Evolutionary conservation across 1,140 invertebrate species (phyloP).

Genomic region (Drosophila littoralis): DNA sequence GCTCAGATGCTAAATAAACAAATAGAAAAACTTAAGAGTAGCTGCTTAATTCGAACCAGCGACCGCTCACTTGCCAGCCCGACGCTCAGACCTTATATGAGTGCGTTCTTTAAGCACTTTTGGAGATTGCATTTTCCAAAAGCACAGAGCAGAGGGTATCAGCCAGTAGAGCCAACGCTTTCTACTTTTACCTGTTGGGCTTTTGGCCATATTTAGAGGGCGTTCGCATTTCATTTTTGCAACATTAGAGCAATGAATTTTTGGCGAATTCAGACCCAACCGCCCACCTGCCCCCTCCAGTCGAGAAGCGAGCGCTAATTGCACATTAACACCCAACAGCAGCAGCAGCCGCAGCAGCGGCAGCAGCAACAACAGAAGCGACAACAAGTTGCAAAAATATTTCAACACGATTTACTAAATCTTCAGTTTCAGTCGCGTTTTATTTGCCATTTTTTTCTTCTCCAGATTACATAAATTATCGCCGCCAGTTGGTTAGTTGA

Average conservation of each 20-base stretch:
- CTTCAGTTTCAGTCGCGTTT: conserved; percentile 34
- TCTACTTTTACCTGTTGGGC: not conserved
- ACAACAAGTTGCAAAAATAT: conserved; percentile 41
- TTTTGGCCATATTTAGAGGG: conserved; percentile 14
- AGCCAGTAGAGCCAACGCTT: not conserved
- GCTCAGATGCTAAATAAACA: too few species aligned
- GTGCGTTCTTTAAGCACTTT: too few species aligned
- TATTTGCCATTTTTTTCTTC: conserved; percentile 25
- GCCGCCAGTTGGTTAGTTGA: conserved; percentile 32
- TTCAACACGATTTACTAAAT: conserved; percentile 65
- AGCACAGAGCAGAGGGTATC: not conserved
- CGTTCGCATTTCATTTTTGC: conserved; percentile 34
- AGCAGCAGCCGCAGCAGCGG: not conserved
- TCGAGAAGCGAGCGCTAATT: conserved; percentile 51
- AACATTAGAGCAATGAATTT: conserved; percentile 34
- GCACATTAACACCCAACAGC: conserved; percentile 65
- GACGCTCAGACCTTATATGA: too few species aligned
- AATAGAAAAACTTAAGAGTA: too few species aligned
- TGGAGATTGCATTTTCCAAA: too few species aligned
- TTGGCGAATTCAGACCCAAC: not conserved
- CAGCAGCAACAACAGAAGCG: not conserved
- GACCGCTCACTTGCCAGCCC: too few species aligned
- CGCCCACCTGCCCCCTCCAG: not conserved
- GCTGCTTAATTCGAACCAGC: too few species aligned
- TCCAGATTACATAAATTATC: conserved; percentile 75